These are phyloP conservation scores for Scolopax mira DNA, from an alignment of 2,113 vertebrate species.

Conservation along the genomic window DNA sequence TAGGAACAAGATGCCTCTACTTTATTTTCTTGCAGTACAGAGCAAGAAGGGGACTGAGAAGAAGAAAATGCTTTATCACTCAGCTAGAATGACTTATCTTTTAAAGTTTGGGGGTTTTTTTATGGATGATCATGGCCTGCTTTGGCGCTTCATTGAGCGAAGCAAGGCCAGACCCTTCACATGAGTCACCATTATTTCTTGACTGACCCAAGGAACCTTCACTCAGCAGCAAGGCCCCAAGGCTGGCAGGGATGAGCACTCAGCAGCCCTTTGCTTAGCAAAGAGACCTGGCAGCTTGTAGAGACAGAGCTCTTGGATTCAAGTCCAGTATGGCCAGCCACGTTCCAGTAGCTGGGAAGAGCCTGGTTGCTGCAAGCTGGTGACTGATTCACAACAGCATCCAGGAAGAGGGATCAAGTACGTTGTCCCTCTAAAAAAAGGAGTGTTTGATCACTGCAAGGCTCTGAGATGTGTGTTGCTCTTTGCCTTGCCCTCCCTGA, in stretches of 20 bases:
- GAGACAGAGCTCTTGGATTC: background rate
- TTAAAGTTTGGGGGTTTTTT: background rate
- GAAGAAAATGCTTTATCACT: background rate
- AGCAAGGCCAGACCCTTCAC: background rate
- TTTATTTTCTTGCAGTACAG: background rate
- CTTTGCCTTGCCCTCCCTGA: background rate
- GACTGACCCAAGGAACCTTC: background rate
- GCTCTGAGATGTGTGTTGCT: background rate
- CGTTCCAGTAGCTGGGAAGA: background rate
- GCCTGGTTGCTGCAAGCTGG: background rate
- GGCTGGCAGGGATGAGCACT: background rate
- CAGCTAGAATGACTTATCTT: background rate
- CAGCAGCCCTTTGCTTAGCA: background rate
- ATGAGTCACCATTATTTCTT: background rate
- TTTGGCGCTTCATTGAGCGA: background rate
- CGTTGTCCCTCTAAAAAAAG: background rate
- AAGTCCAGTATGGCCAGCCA: background rate
- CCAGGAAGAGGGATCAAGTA: background rate
- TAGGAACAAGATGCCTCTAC: background rate
- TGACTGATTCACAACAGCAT: background rate
- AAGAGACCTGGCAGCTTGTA: background rate
- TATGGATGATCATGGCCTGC: background rate
- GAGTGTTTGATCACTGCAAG: background rate
- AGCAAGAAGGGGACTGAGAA: background rate
- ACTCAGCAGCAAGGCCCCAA: background rate